Evolutionary conservation across 1,140 invertebrate genomes (phyloP).

Genomic region (Periplaneta americana): DNA sequence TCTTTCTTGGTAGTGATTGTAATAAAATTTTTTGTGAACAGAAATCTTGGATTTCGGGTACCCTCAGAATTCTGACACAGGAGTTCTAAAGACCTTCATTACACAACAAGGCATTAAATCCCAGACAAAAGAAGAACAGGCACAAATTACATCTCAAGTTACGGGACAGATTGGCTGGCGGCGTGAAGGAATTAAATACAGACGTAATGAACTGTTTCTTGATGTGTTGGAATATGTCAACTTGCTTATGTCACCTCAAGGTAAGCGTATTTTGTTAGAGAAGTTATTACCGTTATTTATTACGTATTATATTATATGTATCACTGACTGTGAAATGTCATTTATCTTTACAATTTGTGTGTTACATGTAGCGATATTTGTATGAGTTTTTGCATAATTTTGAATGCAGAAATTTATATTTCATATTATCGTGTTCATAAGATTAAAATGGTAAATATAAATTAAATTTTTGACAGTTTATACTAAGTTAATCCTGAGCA

Average conservation of each 20-base stretch:
- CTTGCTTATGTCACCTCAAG: conserved; percentile 98
- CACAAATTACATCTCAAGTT: conserved; percentile 98
- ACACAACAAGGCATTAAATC: conserved; percentile 99
- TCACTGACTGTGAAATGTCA: background rate
- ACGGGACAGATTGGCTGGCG: conserved; percentile 99
- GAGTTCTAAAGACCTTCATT: conserved; percentile 98
- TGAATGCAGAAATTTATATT: too few species aligned
- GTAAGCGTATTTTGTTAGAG: conserved; percentile 39
- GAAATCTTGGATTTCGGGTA: conserved; percentile 99
- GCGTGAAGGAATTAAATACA: conserved; percentile 98
- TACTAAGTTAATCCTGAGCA: too few species aligned
- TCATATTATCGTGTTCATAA: too few species aligned
- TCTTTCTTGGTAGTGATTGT: too few species aligned
- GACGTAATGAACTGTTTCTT: conserved; percentile 96
- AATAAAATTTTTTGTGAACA: conserved; percentile 39
- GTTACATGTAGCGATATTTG: too few species aligned
- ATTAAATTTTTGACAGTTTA: too few species aligned
- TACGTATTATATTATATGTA: too few species aligned
- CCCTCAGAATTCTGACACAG: conserved; percentile 99
- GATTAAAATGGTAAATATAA: too few species aligned
- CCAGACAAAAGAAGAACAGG: conserved; percentile 98
- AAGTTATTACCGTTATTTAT: background rate
- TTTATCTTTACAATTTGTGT: too few species aligned
- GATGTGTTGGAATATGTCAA: conserved; percentile 99
- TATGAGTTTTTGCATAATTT: too few species aligned